Base-by-base conservation (phyloP, 1,140 invertebrate genomes). In the Sycobia sp. region DNA sequence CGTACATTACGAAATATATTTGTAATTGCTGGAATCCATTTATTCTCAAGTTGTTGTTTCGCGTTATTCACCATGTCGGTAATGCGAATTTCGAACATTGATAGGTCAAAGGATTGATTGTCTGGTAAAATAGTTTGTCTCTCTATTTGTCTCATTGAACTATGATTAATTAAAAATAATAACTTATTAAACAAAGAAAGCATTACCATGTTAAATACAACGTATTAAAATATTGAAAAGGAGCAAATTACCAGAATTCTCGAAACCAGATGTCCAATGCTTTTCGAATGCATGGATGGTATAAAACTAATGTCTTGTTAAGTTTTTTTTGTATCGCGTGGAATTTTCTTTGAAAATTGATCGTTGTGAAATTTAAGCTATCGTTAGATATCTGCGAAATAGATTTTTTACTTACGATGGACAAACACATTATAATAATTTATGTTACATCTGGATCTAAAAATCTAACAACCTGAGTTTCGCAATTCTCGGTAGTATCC, bases 261-360 rank as follows among this genome's bases (percentile, higher is more conserved):
- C 85, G 85, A 75, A 89, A 88, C 94, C 94, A 96, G 22, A 94
- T 84, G 70, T 92, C 88, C 44, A 95, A 77, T 10, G 94, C 85
- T 75, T 90, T 90, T 39, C 87, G 84, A 69, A 96, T 87, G 71
- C 91, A 93, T 0, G 90, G 89, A 82, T 95, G 94, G 55, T 93
- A 90, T 22, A 88, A 84, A 73, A 94, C 87, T 0, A 96, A 83
- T 71, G 88, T 88, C 68, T 82, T 86, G 18, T 83, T 77, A 29
- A 90, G 36, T 50, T 71, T 78, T 2, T n/a, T 14, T 47, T 54
- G 74, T 5, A 57, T 69, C 63, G 65, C 71, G 22, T 32, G 27
- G 57, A 73, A 78, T 38, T 68, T 74, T 5, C 34, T 20, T 18
- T 22, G 20, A 51, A 69, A 65, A 13, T 72, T 63, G 0, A 41